Conservation (phyloP, 2,113 vertebrate species). For the Lethenteron camtschaticum region DNA sequence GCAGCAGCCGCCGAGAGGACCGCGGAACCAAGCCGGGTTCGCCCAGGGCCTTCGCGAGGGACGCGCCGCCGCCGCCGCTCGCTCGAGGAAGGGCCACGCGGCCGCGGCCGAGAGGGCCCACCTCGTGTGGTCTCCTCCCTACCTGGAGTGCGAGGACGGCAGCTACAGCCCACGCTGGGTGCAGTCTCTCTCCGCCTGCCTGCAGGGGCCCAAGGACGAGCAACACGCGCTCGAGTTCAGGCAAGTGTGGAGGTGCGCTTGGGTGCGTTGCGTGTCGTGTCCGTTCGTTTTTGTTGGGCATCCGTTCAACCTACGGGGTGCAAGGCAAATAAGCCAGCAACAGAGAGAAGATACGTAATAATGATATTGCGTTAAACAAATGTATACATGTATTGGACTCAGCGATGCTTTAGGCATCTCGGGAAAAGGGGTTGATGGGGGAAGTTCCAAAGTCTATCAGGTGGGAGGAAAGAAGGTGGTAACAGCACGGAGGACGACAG, state of each 20-base stretch:
- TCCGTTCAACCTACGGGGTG: too few relatives aligned
- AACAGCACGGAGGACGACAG: too few relatives aligned
- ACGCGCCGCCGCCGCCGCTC: slow-evolving; percentile 30
- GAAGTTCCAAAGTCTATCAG: too few relatives aligned
- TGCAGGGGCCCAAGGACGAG: slow-evolving; percentile 56
- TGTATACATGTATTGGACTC: too few relatives aligned
- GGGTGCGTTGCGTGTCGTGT: too few relatives aligned
- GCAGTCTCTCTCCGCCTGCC: slow-evolving; percentile 57
- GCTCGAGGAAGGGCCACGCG: slow-evolving; percentile 46
- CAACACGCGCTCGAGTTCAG: slow-evolving; percentile 57
- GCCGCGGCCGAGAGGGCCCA: slow-evolving; percentile 45
- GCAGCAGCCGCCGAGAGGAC: slow-evolving; percentile 39
- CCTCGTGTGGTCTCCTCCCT: slow-evolving; percentile 71
- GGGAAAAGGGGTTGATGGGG: too few relatives aligned
- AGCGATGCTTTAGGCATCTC: too few relatives aligned
- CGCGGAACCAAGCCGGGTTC: slow-evolving; percentile 25
- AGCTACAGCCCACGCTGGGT: slow-evolving; percentile 73
- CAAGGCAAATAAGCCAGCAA: too few relatives aligned
- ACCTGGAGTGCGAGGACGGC: slow-evolving; percentile 69
- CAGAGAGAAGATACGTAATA: too few relatives aligned
- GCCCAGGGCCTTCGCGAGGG: slow-evolving; percentile 28
- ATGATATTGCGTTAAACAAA: too few relatives aligned
- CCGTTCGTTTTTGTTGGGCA: too few relatives aligned
- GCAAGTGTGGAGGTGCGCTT: slow-evolving; percentile 39
- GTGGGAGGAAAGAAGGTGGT: too few relatives aligned